These are phyloP conservation scores for Erpetoichthys calabaricus DNA, from an alignment of 2,797 vertebrate genomes.

Conservation along the genomic window DNA sequence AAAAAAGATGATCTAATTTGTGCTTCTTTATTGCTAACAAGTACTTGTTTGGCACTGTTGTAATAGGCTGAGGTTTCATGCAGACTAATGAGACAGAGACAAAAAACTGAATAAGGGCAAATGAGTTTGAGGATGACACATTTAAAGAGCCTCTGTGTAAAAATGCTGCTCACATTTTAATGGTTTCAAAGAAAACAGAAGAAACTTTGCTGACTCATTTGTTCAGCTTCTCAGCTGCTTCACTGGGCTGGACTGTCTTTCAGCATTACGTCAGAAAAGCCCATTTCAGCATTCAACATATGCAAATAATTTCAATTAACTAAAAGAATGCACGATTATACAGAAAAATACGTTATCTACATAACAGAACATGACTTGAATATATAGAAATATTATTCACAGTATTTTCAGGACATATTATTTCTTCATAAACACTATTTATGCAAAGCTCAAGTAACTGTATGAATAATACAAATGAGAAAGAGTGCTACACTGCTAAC, in stretches of 20 bases:
- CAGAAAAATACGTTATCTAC: too few relatives aligned
- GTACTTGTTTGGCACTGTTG: slow-evolving; percentile 1
- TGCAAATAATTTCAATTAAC: too few relatives aligned
- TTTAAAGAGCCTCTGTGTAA: slow-evolving; percentile 27
- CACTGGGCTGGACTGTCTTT: slow-evolving; percentile 38
- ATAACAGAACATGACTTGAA: too few relatives aligned
- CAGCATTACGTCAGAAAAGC: slow-evolving; percentile 31
- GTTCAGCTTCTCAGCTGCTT: slow-evolving; percentile 25
- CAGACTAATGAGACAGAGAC: slow-evolving; percentile 41
- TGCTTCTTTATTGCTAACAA: not conserved
- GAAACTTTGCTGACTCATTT: slow-evolving; percentile 48
- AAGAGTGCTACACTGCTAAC: too few relatives aligned
- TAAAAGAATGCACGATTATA: too few relatives aligned
- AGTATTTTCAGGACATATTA: too few relatives aligned
- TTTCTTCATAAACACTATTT: too few relatives aligned
- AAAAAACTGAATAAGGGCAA: slow-evolving; percentile 23
- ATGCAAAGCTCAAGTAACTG: too few relatives aligned
- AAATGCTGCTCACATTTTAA: slow-evolving; percentile 22
- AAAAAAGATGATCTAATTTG: not conserved
- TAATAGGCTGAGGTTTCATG: not conserved
- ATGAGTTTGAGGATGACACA: slow-evolving; percentile 26
- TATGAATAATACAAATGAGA: too few relatives aligned
- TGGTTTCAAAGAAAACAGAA: slow-evolving; percentile 15
- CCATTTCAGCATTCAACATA: too few relatives aligned
- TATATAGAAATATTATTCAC: too few relatives aligned